Conservation (phyloP, 2,888 invertebrate genomes). For the Neocrepidodera transversa region DNA sequence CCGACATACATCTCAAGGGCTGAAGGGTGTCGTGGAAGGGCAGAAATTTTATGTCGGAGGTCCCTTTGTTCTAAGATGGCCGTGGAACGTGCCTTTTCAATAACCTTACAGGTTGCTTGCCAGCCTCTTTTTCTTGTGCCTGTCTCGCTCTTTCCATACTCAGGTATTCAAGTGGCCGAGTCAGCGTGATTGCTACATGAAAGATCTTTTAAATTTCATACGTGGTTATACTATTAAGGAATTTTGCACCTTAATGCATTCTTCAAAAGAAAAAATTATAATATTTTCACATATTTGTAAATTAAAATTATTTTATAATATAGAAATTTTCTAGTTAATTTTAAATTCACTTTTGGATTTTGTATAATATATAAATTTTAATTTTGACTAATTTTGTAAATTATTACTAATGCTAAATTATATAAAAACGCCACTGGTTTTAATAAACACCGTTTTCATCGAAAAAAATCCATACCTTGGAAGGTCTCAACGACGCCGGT, state of each 20-base stretch:
- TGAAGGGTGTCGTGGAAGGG: conserved; percentile 13
- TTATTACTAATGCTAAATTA: too few relatives aligned
- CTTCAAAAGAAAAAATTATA: too few relatives aligned
- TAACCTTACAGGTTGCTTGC: conserved; percentile 48
- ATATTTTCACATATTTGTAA: too few relatives aligned
- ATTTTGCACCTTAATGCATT: conserved; percentile 32
- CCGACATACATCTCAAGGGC: neutral
- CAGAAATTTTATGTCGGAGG: conserved; percentile 18
- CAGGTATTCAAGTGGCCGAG: conserved; percentile 52
- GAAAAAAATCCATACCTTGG: conserved; percentile 17
- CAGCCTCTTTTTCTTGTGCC: neutral
- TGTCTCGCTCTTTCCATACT: conserved; percentile 35
- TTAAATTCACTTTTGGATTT: too few relatives aligned
- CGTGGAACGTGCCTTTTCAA: conserved; percentile 51
- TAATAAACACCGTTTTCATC: conserved; percentile 7
- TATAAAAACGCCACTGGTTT: neutral
- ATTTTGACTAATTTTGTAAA: too few relatives aligned
- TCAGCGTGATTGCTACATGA: conserved; percentile 51
- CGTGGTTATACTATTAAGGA: conserved; percentile 45
- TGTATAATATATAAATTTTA: too few relatives aligned
- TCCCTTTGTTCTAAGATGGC: conserved; percentile 49
- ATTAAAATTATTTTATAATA: too few relatives aligned
- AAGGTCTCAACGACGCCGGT: conserved; percentile 11
- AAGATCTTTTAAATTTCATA: conserved; percentile 52
- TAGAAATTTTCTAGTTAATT: too few relatives aligned